A percentile compares a stretch with the other conserved stretches of the same genome.
Evolutionary conservation across 2,797 vertebrate species (phyloP).

Genomic region (Margarornis squamiger): DNA sequence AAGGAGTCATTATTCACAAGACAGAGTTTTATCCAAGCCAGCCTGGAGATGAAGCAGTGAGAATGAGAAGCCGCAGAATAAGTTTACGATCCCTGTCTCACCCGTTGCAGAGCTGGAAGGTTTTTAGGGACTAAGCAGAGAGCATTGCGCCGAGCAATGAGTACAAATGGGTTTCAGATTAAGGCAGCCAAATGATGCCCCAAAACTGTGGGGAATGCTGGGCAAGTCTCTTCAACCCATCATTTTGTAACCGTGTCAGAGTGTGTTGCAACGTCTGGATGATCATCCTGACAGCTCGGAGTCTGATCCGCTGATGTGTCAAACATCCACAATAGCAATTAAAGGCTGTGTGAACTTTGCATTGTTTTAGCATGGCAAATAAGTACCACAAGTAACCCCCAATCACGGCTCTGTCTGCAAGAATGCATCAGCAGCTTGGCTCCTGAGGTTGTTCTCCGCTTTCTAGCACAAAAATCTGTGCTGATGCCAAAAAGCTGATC

Average conservation of each 20-base stretch:
- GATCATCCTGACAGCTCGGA: neutral
- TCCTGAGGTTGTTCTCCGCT: neutral
- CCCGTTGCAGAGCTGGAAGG: neutral
- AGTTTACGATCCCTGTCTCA: neutral
- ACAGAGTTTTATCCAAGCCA: neutral
- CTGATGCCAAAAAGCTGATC: neutral
- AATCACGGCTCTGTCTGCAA: rapidly evolving
- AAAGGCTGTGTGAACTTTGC: neutral
- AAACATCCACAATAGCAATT: neutral
- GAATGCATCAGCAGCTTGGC: rapidly evolving
- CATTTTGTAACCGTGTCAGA: neutral
- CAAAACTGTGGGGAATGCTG: neutral
- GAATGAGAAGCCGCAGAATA: neutral
- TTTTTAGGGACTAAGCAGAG: neutral
- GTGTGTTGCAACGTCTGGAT: neutral
- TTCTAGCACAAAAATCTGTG: neutral
- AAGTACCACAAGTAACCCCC: rapidly evolving
- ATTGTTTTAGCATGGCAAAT: neutral
- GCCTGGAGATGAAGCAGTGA: neutral
- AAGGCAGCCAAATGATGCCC: neutral
- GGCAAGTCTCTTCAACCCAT: neutral
- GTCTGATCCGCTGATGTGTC: neutral
- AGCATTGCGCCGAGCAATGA: neutral
- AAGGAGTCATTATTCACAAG: neutral
- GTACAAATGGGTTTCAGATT: neutral